These are phyloP conservation scores for Sinocyclocheilus grahami DNA, from an alignment of 2,113 vertebrate species.

Conservation along the genomic window DNA sequence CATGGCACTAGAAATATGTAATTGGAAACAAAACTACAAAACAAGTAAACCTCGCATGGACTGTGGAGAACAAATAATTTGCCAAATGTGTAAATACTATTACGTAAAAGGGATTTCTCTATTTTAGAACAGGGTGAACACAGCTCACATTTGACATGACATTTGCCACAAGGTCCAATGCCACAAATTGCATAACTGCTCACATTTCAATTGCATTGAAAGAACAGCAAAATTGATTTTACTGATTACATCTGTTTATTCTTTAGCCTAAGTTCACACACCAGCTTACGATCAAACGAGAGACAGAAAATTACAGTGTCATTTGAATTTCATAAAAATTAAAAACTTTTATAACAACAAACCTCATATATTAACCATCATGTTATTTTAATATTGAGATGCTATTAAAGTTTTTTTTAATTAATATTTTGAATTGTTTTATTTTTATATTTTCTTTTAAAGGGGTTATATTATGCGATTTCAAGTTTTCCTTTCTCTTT, in stretches of 20 bases:
- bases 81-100: neutral
- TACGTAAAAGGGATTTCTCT: neutral
- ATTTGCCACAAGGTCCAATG: slow-evolving; percentile 26
- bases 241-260: slow-evolving; percentile 33
- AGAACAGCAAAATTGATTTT: slow-evolving; percentile 29
- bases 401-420: no score
- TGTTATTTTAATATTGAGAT: no score
- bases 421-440: no score
- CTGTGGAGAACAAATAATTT: neutral
- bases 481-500: no score
- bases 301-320: neutral
- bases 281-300: neutral
- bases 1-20: neutral
- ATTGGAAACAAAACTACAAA: neutral
- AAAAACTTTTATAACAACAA: neutral
- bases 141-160: slow-evolving; percentile 16
- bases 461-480: no score
- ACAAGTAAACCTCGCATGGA: neutral
- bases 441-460: neutral
- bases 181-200: slow-evolving; percentile 4
- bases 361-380: neutral
- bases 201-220: neutral
- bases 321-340: neutral
- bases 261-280: neutral
- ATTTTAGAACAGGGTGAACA: neutral